Evolutionary conservation across 1,140 invertebrate genomes (phyloP), one percentile per base, ranked within the genome.

Genomic region (Hycleus cichorii): DNA sequence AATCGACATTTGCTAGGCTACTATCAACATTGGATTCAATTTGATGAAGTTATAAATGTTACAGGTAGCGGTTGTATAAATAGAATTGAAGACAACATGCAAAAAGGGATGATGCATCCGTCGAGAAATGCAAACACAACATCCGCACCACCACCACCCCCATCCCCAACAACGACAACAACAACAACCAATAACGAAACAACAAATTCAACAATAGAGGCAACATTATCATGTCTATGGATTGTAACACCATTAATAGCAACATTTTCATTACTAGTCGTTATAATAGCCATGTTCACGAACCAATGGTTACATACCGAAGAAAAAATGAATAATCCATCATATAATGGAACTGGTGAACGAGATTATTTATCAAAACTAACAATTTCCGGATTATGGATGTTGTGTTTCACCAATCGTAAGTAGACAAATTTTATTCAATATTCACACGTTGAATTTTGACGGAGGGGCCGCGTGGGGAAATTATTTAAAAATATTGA

Each of bases 261-360:
- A 3, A 80, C 82, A 10, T 75, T 84, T 2, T 83, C 83, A 9
- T 74, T 84, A 6, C 75, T 83, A 1, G 80, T 83, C 12, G 81
- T 86, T 3, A 69, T 80, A 10, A 78, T 86, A 6, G 83, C 83
- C 12, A 79, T 87, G 18, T 76, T 79, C 10, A 87, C 86, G 4
- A 85, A 84, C 69, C 80, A 83, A 67, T 88, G 86, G 86, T 73
- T 88, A 1, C 79, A 85, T 58, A 85, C 83, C 27, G 78, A 84
- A 63, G 86, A 88, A 70, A 82, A 83, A 53, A 86, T 87, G 81
- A 74, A 79, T 48, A 86, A 84, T 68, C 80, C 81, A 2, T 69
- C 73, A 3, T 84, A 81, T 72, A 85, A 86, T 66, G 82, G 83
- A 10, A 82, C 83, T 1, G 81, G 81, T 46, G 0, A 81, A 58